Evolutionary conservation across 2,888 invertebrate species (phyloP).

Genomic region (Mythimna lalbum): DNA sequence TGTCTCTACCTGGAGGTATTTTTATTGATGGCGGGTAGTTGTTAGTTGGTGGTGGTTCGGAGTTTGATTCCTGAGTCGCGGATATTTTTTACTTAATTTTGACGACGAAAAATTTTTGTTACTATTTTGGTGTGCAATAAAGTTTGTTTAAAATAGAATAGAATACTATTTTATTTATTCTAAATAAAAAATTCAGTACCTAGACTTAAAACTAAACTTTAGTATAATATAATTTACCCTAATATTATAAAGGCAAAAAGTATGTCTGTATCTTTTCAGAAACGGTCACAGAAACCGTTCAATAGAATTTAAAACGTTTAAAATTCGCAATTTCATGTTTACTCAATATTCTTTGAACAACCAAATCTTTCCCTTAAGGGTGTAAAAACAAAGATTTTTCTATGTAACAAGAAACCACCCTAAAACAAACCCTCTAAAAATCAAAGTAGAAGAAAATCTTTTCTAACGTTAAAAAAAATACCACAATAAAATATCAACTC

Average conservation of each 20-base stretch:
- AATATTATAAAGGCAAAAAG: no score
- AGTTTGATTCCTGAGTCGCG: not conserved
- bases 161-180: no score
- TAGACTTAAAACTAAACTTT: no score
- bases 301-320: not conserved
- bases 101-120: no score
- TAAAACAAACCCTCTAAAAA: conserved; percentile 59
- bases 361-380: conserved; percentile 35
- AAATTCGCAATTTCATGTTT: not conserved
- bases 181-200: no score
- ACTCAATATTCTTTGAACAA: conserved; percentile 25
- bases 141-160: no score
- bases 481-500: conserved; percentile 50
- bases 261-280: no score
- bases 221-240: no score
- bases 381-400: conserved; percentile 48
- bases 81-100: no score
- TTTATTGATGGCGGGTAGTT: conserved; percentile 31
- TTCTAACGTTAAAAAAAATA: conserved; percentile 44
- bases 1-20: conserved; percentile 30
- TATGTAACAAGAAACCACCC: conserved; percentile 56
- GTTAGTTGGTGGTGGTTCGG: not conserved
- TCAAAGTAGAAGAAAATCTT: conserved; percentile 61
- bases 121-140: no score
- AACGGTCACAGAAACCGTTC: not conserved